phyloP scores from a whole-genome alignment of 1,140 invertebrate species.

The Triops cancriformis region DNA sequence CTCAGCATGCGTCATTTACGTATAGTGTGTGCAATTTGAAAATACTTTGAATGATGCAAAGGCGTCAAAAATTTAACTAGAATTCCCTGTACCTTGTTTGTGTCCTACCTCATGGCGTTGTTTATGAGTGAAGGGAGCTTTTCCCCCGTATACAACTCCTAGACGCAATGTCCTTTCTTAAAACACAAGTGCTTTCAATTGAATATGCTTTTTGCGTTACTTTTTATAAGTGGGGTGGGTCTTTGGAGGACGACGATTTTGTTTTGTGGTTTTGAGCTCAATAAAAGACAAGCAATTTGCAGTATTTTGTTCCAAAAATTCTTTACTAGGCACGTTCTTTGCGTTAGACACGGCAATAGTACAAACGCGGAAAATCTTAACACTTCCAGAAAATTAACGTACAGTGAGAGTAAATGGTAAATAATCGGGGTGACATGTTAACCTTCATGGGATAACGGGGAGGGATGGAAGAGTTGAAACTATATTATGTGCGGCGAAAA shows the following conservation, averaged over 20 bases:
- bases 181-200: constrained; percentile 6
- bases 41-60: background rate
- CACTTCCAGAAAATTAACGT: background rate
- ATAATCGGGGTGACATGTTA: background rate
- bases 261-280: background rate
- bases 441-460: no score
- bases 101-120: constrained; percentile 8
- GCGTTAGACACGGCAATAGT: background rate
- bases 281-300: background rate
- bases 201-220: background rate
- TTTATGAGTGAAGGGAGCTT: background rate
- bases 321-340: constrained; percentile 13
- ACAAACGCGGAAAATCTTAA: background rate
- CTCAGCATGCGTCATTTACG: background rate
- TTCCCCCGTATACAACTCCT: no score
- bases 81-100: background rate
- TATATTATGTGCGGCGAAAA: no score
- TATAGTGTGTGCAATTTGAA: background rate
- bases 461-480: no score
- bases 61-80: background rate
- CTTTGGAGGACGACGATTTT: background rate
- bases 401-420: background rate
- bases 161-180: background rate
- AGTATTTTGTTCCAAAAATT: background rate
- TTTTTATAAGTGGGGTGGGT: background rate